Base-by-base conservation (phyloP, 2,888 invertebrate genomes). In the Troglohyphantes excavatus region DNA sequence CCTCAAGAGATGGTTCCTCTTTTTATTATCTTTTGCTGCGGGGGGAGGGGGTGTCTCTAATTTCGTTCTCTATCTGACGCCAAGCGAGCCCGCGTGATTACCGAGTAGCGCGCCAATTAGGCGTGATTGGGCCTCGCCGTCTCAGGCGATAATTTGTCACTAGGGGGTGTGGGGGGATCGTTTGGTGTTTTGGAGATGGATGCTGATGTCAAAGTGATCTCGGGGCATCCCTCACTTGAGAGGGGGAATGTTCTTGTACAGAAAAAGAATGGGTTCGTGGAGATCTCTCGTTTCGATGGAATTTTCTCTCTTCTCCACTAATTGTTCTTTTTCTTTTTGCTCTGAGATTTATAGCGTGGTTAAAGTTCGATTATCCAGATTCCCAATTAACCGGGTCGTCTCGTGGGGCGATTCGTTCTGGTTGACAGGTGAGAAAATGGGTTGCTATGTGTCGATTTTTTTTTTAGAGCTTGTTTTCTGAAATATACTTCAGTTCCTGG, bases 121-220 rank as follows among this genome's bases (percentile, higher is more conserved):
- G 46, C 75, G 72, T 72, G 89, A 90, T 83, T 90, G 85, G 79
- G 75, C 79, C 79, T 59, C 85, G 76, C 76, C 76, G 76, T 86
- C 68, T 75, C 61, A 39, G 73, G 76, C 82, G 76, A 89, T 89
- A 89, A 90, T 84, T 90, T 90, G 89, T 84, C 89, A 84, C 63
- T 90, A 79, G 89, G 67, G 33, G 59, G 39, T 26, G 7, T 29
- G 33, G 27, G 86, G 33, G 33, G 85, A 39, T 23, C 39, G 68
- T 19, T 23, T 46, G 59, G 67, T 81, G 67, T 53, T 39, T 26
- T 27, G 27, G 84, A 84, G 84, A 84, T 75, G 75, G 75, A 84
- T 84, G 84, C 61, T 70, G 72, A 65, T 72, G 82, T 72, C 82
- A 82, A 72, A 67, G 43, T 78, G 78, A 78, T 78, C 81, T 26